Evolutionary conservation across 2,113 vertebrate genomes (phyloP).

Genomic region (Lanius ludovicianus): DNA sequence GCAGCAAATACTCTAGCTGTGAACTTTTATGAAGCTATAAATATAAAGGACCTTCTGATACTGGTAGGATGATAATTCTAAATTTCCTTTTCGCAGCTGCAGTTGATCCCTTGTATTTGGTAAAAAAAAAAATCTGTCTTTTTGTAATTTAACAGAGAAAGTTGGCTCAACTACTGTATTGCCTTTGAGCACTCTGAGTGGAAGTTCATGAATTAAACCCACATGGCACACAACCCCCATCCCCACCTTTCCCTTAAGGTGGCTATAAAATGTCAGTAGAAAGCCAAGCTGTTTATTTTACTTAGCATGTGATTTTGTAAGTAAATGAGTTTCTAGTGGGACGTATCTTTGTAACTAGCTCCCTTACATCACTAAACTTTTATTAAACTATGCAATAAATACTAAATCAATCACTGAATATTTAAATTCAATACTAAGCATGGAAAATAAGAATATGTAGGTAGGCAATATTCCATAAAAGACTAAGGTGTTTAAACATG

Average conservation of each 20-base stretch:
- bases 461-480: not conserved
- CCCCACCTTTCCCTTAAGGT: slow-evolving; percentile 73
- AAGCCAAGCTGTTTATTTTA: slow-evolving; percentile 79
- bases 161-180: slow-evolving; percentile 74
- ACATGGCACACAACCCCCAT: slow-evolving; percentile 69
- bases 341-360: slow-evolving; percentile 65
- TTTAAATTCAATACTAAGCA: slow-evolving; percentile 34
- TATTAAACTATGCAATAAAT: slow-evolving; percentile 69
- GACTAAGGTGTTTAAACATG: not conserved
- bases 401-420: slow-evolving; percentile 64
- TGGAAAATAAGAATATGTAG: not conserved
- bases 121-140: slow-evolving; percentile 46
- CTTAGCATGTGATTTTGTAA: slow-evolving; percentile 73
- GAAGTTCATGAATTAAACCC: slow-evolving; percentile 79
- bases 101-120: slow-evolving; percentile 75
- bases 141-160: slow-evolving; percentile 71
- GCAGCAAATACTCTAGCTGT: slow-evolving; percentile 73
- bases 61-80: slow-evolving; percentile 79
- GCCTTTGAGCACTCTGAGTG: slow-evolving; percentile 66
- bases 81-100: slow-evolving; percentile 82
- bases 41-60: slow-evolving; percentile 82
- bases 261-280: slow-evolving; percentile 74
- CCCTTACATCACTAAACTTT: slow-evolving; percentile 60
- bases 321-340: slow-evolving; percentile 72
- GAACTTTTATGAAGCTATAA: slow-evolving; percentile 82